These are phyloP conservation scores for Alaudala cheleensis DNA, from an alignment of 2,113 vertebrate genomes.

Conservation along the genomic window DNA sequence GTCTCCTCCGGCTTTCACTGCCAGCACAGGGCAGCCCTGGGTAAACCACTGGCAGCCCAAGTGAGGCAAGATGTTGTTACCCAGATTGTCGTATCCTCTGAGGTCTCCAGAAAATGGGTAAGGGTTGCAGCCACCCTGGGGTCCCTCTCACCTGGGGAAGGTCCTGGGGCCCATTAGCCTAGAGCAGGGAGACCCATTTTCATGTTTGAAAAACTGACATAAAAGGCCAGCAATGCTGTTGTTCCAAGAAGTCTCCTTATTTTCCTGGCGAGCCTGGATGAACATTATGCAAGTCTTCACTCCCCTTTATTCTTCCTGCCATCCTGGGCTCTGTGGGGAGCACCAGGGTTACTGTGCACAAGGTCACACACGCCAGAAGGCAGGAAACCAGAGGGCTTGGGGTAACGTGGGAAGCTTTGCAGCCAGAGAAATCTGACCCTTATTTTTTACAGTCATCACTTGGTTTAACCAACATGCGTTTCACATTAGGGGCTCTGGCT, in stretches of 20 bases:
- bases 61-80: rapidly evolving
- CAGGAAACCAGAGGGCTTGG: constrained; percentile 20
- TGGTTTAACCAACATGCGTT: background rate
- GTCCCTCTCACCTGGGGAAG: background rate
- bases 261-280: background rate
- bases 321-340: background rate
- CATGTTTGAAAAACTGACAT: background rate
- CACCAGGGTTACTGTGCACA: background rate
- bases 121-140: background rate
- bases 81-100: rapidly evolving
- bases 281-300: background rate
- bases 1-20: background rate
- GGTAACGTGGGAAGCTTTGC: constrained; percentile 4
- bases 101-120: background rate
- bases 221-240: background rate
- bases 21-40: background rate
- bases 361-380: constrained; percentile 36
- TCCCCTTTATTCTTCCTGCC: constrained; percentile 31
- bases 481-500: background rate
- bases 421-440: background rate
- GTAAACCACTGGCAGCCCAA: background rate
- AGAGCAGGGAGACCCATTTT: background rate
- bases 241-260: background rate
- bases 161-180: rapidly evolving
- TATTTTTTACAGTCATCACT: constrained; percentile 21